A percentile compares a stretch with the other conserved stretches of the same genome.
These are phyloP conservation scores for Oreochromis tanganicae DNA, from an alignment of 2,113 vertebrate genomes.

Conservation along the genomic window DNA sequence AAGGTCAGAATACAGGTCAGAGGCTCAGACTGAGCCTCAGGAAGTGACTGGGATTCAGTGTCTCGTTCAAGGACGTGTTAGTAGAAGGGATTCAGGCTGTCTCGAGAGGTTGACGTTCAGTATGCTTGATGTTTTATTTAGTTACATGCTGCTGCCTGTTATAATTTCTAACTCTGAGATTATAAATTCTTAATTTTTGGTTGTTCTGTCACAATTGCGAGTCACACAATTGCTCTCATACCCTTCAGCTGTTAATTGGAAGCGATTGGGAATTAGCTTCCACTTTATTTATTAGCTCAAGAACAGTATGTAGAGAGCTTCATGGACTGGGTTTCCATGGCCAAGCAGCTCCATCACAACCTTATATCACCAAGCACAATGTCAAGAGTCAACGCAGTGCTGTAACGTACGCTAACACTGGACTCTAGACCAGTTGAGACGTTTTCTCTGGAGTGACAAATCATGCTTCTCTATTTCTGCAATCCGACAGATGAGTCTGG, in stretches of 20 bases:
- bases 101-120: neutral
- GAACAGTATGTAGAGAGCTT: neutral
- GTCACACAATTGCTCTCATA: neutral
- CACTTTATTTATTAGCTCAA: neutral
- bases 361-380: neutral
- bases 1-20: constrained; percentile 20
- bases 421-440: neutral
- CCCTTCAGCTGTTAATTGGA: neutral
- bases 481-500: neutral
- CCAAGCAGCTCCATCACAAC: neutral
- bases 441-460: neutral
- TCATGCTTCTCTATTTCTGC: neutral
- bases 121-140: neutral
- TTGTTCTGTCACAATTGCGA: neutral
- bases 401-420: neutral
- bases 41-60: neutral
- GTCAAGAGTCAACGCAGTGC: neutral
- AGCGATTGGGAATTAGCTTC: neutral
- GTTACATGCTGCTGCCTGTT: neutral
- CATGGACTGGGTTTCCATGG: neutral
- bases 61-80: neutral
- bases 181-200: neutral
- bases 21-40: neutral
- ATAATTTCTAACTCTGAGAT: neutral
- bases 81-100: neutral